These are phyloP conservation scores for Busseola fusca DNA, from an alignment of 2,888 invertebrate genomes.

Conservation along the genomic window DNA sequence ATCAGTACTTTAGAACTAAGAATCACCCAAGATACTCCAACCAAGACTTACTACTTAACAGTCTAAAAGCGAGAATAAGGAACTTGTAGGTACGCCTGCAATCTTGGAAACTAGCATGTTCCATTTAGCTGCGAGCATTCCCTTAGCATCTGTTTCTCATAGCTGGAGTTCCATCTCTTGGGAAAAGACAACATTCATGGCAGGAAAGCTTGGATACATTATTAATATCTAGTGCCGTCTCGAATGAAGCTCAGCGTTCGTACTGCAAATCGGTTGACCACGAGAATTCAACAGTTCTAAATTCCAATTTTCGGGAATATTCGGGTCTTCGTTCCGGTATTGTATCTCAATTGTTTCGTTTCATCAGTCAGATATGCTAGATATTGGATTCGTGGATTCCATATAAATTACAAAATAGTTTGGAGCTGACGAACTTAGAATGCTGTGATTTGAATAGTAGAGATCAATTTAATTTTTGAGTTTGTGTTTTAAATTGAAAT, in stretches of 20 bases:
- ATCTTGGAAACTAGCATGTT: slow-evolving; percentile 47
- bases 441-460: slow-evolving; percentile 10
- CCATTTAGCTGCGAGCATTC: slow-evolving; percentile 46
- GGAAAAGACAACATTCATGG: slow-evolving; percentile 46
- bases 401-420: slow-evolving; percentile 14
- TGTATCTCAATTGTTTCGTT: slow-evolving; percentile 39
- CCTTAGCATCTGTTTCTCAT: slow-evolving; percentile 49
- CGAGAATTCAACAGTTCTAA: slow-evolving; percentile 35
- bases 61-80: slow-evolving; percentile 12
- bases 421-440: background rate
- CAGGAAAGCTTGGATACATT: slow-evolving; percentile 37
- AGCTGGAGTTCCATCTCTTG: slow-evolving; percentile 41
- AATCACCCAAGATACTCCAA: background rate
- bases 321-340: slow-evolving; percentile 20
- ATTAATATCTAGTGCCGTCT: slow-evolving; percentile 40
- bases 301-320: slow-evolving; percentile 39
- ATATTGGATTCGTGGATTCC: slow-evolving; percentile 28
- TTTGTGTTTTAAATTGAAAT: slow-evolving; percentile 20
- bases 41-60: slow-evolving; percentile 11
- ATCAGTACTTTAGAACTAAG: background rate
- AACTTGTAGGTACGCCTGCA: slow-evolving; percentile 19
- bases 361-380: slow-evolving; percentile 5
- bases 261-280: slow-evolving; percentile 48
- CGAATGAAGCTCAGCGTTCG: slow-evolving; percentile 30
- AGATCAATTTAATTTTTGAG: slow-evolving; percentile 25